Evolutionary conservation across 2,797 vertebrate genomes (phyloP).

Genomic region (Anguilla anguilla): DNA sequence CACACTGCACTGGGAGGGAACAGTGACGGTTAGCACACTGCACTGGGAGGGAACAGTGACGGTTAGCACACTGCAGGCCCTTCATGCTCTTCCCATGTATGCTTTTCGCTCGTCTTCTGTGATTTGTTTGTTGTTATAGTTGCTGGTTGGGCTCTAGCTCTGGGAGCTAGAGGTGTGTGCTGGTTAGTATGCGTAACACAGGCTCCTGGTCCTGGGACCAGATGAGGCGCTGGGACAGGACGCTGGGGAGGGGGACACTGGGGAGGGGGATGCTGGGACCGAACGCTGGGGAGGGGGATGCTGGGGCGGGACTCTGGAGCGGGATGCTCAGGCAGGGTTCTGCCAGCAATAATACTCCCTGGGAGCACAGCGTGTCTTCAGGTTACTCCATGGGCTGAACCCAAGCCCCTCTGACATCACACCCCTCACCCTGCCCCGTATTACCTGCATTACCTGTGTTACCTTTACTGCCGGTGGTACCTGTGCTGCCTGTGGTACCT

Average conservation of each 20-base stretch:
- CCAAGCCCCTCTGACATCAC: slow-evolving; percentile 36
- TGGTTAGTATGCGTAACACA: slow-evolving; percentile 61
- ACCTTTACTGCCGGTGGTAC: neutral
- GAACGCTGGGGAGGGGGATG: too few relatives aligned
- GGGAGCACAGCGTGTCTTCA: slow-evolving; percentile 65
- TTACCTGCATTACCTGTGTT: neutral
- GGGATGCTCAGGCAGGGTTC: slow-evolving; percentile 49
- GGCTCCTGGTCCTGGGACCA: slow-evolving; percentile 48
- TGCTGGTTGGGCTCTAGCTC: slow-evolving; percentile 30
- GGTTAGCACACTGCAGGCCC: neutral
- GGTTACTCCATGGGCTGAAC: slow-evolving; percentile 69
- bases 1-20: neutral
- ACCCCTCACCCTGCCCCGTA: slow-evolving; percentile 22
- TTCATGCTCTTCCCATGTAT: slow-evolving; percentile 22
- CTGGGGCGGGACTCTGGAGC: too few relatives aligned
- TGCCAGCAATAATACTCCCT: slow-evolving; percentile 75
- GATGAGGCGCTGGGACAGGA: too few relatives aligned
- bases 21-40: neutral
- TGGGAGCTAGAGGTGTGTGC: slow-evolving; percentile 49
- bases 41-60: too few relatives aligned
- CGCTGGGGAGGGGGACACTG: too few relatives aligned
- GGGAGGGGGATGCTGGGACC: too few relatives aligned
- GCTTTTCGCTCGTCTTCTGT: slow-evolving; percentile 28
- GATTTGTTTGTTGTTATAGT: neutral
- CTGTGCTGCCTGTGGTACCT: neutral